A percentile compares a stretch with the other conserved stretches of the same genome.
Evolutionary conservation across 2,113 vertebrate genomes (phyloP).

Genomic region (Artemisiospiza belli): DNA sequence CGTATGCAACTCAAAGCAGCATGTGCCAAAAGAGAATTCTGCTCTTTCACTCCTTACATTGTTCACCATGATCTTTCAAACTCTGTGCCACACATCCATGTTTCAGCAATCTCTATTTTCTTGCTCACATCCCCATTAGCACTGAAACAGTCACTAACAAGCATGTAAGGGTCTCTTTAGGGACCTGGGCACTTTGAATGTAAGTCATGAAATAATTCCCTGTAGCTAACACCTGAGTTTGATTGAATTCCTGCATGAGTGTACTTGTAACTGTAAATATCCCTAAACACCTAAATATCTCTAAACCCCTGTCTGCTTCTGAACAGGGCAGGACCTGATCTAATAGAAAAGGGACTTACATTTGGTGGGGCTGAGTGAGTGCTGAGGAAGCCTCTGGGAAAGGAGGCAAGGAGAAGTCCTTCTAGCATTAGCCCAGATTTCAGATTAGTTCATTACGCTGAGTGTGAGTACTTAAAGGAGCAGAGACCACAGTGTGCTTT

Average conservation of each 20-base stretch:
- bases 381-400: not conserved
- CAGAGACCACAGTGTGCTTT: not conserved
- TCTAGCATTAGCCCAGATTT: not conserved
- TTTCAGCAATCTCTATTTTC: not conserved
- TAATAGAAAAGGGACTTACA: not conserved
- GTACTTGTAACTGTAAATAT: not conserved
- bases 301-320: not conserved
- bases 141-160: not conserved
- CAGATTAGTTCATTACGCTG: not conserved
- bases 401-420: not conserved
- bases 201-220: not conserved
- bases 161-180: not conserved
- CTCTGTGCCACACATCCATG: not conserved
- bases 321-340: not conserved
- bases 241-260: not conserved
- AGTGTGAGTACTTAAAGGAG: not conserved
- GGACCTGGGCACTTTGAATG: not conserved
- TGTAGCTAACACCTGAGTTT: not conserved
- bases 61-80: not conserved
- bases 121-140: not conserved
- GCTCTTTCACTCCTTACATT: not conserved
- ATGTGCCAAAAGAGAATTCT: not conserved
- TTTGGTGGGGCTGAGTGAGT: not conserved
- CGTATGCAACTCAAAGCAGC: not conserved
- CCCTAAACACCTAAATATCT: not conserved